Evolutionary conservation across 2,888 invertebrate species (phyloP).

Genomic region (Macropis europaea): DNA sequence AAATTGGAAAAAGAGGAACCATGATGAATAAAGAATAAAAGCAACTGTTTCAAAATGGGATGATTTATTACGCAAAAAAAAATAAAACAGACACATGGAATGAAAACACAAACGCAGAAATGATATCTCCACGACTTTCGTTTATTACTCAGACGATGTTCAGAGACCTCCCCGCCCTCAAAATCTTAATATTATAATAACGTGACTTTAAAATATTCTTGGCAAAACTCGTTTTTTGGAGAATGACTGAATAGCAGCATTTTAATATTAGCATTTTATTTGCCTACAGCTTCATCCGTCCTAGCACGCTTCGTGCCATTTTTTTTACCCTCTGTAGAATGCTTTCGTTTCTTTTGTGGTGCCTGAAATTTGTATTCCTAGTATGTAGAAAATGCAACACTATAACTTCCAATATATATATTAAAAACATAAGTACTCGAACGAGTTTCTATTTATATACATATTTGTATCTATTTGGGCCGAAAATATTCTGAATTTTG

Average conservation of each 20-base stretch:
- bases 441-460: neutral
- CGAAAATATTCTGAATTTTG: conserved; percentile 32
- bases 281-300: conserved; percentile 78
- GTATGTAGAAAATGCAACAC: conserved; percentile 62
- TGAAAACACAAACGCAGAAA: conserved; percentile 53
- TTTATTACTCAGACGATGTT: conserved; percentile 44
- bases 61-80: conserved; percentile 72
- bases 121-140: conserved; percentile 45
- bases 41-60: conserved; percentile 64
- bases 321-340: conserved; percentile 78
- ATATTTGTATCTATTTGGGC: neutral
- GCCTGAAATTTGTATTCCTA: conserved; percentile 78
- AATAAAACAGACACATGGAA: conserved; percentile 56
- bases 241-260: conserved; percentile 41
- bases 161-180: conserved; percentile 24
- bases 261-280: conserved; percentile 70
- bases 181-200: conserved; percentile 39
- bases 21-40: conserved; percentile 64
- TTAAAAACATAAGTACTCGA: conserved; percentile 34
- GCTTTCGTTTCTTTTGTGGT: conserved; percentile 79
- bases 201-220: conserved; percentile 43
- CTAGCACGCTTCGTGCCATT: conserved; percentile 79
- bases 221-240: conserved; percentile 39
- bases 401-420: conserved; percentile 46
- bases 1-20: conserved; percentile 58